Base-by-base conservation (phyloP, 2,888 invertebrate species). In the Pachymerium ferrugineum region DNA sequence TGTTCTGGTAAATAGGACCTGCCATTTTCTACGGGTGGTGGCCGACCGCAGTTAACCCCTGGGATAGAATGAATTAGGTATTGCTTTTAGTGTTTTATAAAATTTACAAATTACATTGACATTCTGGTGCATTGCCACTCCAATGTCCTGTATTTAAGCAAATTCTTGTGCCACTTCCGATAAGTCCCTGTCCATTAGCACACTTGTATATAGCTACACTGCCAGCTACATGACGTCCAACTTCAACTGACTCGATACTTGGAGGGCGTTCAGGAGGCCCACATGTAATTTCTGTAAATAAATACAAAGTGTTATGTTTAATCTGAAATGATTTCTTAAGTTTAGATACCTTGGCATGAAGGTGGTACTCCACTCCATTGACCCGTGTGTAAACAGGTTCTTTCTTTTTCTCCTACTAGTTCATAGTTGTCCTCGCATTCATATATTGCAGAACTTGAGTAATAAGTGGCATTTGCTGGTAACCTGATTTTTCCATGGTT, bases 321-420 rank as follows among this genome's bases (percentile, higher is more conserved):
- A 68, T 69, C 30, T 6, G 3, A 19, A 31, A 6, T 33, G n/a
- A 5, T 1, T 14, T 33, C 10, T 14, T 19, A 19, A n/a, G 12
- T 16, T 4, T 14, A 76, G 74, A 80, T 83, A 91, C 92, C 91
- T 85, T 87, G 87, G 81, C 95, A 95, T n/a, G 84, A 81, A 0
- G 94, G 94, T 0, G 89, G 84, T 75, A 91, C 91, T 19, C 92
- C 90, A 79, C 93, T 92, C 95, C 94, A 95, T 0, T 93, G 93
- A 71, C 91, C 93, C 80, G 94, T 91, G 80, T 94, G 94, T 73
- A 92, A 87, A 80, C 94, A 95, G 72, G 93, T 83, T 75, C 94
- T 84, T 73, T 94, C 86, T 1, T 92, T 91, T 2, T 92, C 91
- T 0, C 94, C 94, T 77, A 91, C 90, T 12, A 94, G 83, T 80